Evolutionary conservation across 2,113 vertebrate genomes (phyloP).

Genomic region (Callopanchax toddi): DNA sequence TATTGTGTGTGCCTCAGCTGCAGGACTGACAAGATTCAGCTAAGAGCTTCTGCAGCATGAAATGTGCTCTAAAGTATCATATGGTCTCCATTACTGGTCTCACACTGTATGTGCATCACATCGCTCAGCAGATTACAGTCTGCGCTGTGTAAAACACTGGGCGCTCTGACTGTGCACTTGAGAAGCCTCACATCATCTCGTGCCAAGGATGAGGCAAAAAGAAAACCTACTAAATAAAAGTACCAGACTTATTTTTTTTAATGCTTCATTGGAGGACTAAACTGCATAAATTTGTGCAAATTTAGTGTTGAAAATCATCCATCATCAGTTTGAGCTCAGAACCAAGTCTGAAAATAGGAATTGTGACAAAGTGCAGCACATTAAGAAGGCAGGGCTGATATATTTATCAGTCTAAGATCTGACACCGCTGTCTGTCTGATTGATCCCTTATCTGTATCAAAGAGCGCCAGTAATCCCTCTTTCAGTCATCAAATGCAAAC

Average conservation of each 20-base stretch:
- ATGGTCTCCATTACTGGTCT: not conserved
- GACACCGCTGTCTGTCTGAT: not conserved
- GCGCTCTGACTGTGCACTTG: constrained; percentile 1
- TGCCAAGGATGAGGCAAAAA: not conserved
- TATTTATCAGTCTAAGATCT: not conserved
- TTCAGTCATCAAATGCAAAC: constrained; percentile 22
- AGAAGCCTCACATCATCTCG: not conserved
- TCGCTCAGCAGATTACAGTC: not conserved
- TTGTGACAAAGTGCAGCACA: no score
- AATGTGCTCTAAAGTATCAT: not conserved
- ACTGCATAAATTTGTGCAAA: no score
- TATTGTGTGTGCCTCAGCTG: not conserved
- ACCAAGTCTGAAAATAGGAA: not conserved
- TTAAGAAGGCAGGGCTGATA: constrained; percentile 1
- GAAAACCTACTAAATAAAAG: not conserved
- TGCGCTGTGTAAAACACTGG: not conserved
- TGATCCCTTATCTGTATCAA: constrained; percentile 30
- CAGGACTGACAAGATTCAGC: not conserved
- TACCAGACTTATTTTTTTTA: no score
- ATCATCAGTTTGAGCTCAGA: no score
- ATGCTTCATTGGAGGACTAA: not conserved
- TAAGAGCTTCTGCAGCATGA: not conserved
- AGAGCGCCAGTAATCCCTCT: constrained; percentile 10
- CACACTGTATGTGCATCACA: constrained; percentile 1
- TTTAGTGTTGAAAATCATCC: no score